Conservation (phyloP, 2,113 vertebrate genomes). For the Cepphus grylle region DNA sequence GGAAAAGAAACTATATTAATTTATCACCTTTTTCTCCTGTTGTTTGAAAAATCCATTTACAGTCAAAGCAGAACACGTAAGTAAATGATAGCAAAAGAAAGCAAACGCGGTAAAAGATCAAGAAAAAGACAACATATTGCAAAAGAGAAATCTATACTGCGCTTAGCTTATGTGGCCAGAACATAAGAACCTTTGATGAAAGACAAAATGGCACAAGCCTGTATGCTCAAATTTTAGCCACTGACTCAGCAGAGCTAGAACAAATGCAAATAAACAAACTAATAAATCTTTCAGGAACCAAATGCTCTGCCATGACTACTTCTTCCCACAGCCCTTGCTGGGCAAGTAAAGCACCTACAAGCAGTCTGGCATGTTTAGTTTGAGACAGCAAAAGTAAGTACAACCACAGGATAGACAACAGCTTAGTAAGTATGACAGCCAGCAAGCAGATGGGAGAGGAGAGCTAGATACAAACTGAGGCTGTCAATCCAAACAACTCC, state of each 20-base stretch:
- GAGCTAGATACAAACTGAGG: not conserved
- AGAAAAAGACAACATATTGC: not conserved
- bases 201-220: not conserved
- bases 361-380: not conserved
- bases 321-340: not conserved
- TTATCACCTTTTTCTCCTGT: not conserved
- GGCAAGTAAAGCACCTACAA: not conserved
- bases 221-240: not conserved
- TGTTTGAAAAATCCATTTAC: not conserved
- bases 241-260: not conserved
- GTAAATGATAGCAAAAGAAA: not conserved
- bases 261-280: not conserved
- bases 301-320: not conserved
- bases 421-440: not conserved
- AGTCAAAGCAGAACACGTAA: not conserved
- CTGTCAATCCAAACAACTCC: not conserved
- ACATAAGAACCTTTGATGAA: not conserved
- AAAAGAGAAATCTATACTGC: not conserved
- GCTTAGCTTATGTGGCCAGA: not conserved
- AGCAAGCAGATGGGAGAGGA: not conserved
- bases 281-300: not conserved
- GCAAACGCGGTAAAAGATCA: not conserved
- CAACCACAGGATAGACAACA: not conserved
- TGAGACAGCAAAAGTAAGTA: not conserved
- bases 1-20: not conserved